Evolutionary conservation across 2,888 invertebrate species (phyloP).

Genomic region (Choreutis nemorana): DNA sequence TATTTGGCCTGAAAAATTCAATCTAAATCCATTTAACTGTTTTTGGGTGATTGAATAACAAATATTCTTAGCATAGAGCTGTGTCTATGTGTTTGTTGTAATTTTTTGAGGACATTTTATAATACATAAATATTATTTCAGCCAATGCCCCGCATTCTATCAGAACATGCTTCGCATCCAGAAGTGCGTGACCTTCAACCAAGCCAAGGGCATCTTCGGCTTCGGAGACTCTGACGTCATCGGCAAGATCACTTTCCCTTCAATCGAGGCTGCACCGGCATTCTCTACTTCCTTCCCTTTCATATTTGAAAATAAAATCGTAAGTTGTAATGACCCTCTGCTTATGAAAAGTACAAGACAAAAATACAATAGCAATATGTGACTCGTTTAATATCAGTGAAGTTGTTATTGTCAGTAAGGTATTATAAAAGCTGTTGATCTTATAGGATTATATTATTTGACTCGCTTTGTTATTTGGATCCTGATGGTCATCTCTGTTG

Average conservation of each 20-base stretch:
- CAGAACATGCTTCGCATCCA: slow-evolving; percentile 92
- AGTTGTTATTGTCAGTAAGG: too few species aligned
- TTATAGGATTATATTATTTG: too few species aligned
- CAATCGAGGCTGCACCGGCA: slow-evolving; percentile 95
- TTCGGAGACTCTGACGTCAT: slow-evolving; percentile 96
- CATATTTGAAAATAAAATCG: slow-evolving; percentile 82
- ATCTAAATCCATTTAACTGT: too few species aligned
- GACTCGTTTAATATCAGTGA: too few species aligned
- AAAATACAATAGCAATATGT: too few species aligned
- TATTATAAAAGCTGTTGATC: too few species aligned
- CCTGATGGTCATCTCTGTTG: too few species aligned
- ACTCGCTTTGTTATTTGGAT: too few species aligned
- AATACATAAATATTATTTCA: slow-evolving; percentile 34
- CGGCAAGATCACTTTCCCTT: slow-evolving; percentile 97
- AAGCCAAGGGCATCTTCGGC: slow-evolving; percentile 98
- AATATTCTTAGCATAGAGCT: neutral
- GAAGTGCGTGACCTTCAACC: slow-evolving; percentile 95
- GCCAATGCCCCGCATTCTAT: slow-evolving; percentile 89
- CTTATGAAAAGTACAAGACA: too few species aligned
- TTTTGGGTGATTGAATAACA: too few species aligned
- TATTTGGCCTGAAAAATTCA: too few species aligned
- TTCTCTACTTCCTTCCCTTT: slow-evolving; percentile 90
- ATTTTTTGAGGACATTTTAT: slow-evolving; percentile 6
- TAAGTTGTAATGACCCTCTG: slow-evolving; percentile 43
- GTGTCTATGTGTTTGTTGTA: slow-evolving; percentile 1